phyloP scores from a whole-genome alignment of 2,113 vertebrate genomes.

The Petrocephalus microphthalmus region DNA sequence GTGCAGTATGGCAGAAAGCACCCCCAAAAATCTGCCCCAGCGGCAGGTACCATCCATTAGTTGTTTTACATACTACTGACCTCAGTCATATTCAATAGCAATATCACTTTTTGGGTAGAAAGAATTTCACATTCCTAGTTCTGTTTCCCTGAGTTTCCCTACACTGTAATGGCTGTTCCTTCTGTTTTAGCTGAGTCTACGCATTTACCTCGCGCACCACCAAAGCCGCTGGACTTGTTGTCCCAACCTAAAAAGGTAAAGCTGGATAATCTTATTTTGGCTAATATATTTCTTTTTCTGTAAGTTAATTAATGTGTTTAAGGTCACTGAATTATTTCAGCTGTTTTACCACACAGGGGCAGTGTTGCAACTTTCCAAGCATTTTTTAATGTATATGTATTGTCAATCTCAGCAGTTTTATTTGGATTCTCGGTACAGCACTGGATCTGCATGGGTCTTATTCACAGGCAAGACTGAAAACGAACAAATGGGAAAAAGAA shows the following conservation, averaged over 20 bases:
- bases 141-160: background rate
- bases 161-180: background rate
- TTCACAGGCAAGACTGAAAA: slow-evolving; percentile 37
- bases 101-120: background rate
- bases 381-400: background rate
- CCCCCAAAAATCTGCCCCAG: slow-evolving; percentile 25
- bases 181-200: slow-evolving; percentile 39
- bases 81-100: background rate
- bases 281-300: background rate
- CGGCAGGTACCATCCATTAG: slow-evolving; percentile 40
- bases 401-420: background rate
- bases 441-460: background rate
- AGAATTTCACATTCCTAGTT: background rate
- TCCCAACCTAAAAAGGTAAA: slow-evolving; percentile 47
- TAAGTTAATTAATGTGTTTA: background rate
- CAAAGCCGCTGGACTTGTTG: slow-evolving; percentile 33
- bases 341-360: background rate
- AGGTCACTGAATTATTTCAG: background rate
- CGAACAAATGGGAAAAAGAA: slow-evolving; percentile 27
- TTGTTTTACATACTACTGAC: background rate
- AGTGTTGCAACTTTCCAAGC: background rate
- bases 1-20: slow-evolving; percentile 67
- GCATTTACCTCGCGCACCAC: slow-evolving; percentile 22
- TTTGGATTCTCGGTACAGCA: background rate
- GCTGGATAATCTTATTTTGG: background rate